phyloP scores from a whole-genome alignment of 2,888 invertebrate genomes.

The Anorthoa munda region DNA sequence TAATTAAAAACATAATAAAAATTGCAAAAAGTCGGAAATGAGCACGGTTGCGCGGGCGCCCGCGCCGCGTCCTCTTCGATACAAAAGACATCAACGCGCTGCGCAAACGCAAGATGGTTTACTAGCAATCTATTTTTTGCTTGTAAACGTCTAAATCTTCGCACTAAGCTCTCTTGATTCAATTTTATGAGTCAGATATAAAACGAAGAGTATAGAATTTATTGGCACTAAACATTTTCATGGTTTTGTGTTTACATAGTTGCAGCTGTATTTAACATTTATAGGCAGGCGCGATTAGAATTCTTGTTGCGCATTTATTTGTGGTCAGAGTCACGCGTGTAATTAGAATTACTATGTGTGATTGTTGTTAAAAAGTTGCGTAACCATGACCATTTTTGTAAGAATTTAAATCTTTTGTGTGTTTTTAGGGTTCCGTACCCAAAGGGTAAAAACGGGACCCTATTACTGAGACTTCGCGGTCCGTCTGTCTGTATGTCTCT shows the following conservation, averaged over 20 bases:
- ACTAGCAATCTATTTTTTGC: constrained; percentile 42
- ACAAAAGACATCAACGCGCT: constrained; percentile 83
- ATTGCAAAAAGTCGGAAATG: neutral
- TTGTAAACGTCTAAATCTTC: constrained; percentile 26
- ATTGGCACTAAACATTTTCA: constrained; percentile 53
- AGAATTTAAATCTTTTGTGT: neutral
- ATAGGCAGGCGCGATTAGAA: constrained; percentile 29
- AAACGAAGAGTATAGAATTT: constrained; percentile 27
- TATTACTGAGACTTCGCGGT: no score
- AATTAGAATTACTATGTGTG: neutral
- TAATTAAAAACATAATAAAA: constrained; percentile 21
- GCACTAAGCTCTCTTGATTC: constrained; percentile 39
- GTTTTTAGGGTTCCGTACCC: no score
- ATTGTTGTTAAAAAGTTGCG: constrained; percentile 33
- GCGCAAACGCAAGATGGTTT: constrained; percentile 60
- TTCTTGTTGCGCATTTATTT: constrained; percentile 8
- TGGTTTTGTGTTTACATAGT: constrained; percentile 51
- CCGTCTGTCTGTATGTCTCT: no score
- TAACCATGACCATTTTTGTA: constrained; percentile 17
- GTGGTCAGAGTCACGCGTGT: neutral
- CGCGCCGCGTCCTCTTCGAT: constrained; percentile 58
- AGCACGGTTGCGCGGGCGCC: constrained; percentile 66
- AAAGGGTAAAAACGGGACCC: no score
- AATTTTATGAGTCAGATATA: constrained; percentile 36
- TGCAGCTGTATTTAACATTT: constrained; percentile 42